phyloP scores from a whole-genome alignment of 2,888 invertebrate genomes.

The Halictus quadricinctus region DNA sequence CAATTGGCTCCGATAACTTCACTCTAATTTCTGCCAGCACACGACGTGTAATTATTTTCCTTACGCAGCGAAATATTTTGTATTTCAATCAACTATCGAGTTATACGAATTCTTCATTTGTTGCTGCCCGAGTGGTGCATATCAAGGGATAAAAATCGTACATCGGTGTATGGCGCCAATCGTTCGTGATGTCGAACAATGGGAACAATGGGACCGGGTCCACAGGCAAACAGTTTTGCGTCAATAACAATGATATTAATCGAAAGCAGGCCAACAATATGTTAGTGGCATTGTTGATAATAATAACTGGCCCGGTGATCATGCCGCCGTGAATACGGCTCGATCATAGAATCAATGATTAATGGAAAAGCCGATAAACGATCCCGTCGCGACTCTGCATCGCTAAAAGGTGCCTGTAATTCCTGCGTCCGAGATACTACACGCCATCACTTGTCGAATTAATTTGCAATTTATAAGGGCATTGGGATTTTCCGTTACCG shows the following conservation, averaged over 20 bases:
- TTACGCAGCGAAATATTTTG: neutral
- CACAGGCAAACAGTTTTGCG: conserved; percentile 20
- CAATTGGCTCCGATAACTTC: no score
- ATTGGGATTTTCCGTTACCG: conserved; percentile 24
- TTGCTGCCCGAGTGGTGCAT: neutral
- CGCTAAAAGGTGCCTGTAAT: conserved; percentile 45
- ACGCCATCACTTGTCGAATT: conserved; percentile 44
- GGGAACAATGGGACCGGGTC: neutral
- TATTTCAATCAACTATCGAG: neutral
- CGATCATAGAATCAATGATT: conserved; percentile 48
- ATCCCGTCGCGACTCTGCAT: conserved; percentile 33
- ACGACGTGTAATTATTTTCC: no score
- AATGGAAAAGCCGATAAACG: conserved; percentile 54
- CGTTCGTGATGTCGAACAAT: conserved; percentile 13
- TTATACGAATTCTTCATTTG: neutral
- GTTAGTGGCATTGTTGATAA: conserved; percentile 40
- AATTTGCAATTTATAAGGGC: conserved; percentile 44
- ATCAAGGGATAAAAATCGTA: neutral
- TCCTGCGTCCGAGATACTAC: conserved; percentile 23
- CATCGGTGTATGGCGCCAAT: neutral
- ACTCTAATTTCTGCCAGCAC: neutral
- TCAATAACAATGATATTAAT: conserved; percentile 26
- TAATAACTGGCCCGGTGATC: conserved; percentile 37
- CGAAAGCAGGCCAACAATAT: conserved; percentile 24
- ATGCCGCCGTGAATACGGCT: conserved; percentile 19